Base-by-base conservation (phyloP, 2,888 invertebrate species). In the Pelosia muscerda region DNA sequence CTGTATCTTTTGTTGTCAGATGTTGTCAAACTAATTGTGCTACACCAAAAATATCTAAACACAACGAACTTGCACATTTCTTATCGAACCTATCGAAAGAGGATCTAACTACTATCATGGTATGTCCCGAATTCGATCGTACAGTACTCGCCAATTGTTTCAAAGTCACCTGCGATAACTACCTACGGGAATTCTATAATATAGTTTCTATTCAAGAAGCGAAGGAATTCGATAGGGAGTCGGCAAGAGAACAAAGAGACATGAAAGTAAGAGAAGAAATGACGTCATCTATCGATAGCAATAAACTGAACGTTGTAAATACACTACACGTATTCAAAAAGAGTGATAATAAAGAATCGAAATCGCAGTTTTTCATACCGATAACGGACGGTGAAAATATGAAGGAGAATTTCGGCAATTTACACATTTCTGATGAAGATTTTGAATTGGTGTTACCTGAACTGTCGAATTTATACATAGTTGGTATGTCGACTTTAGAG, bases 111-210 rank as follows among this genome's bases (percentile, higher is more conserved):
- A 89, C 92, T 28, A 90, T 96, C 63, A 92, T 96, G 85, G 84
- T 88, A 0, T 93, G 93, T 63, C 86, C 90, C 4, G 94, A 94
- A 73, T 95, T 95, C 75, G 94, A 95, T 80, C 93, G 94, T 66
- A 94, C 94, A 84, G 89, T 96, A 55, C 84, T 96, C 10, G 85
- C 88, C 34, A 90, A 95, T 5, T 94, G 95, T 72, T 95, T 96
- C 69, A 92, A 92, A 82, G 88, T 95, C 13, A 87, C 95, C 1
- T 92, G 95, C 69, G 92, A 95, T 67, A 86, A 85, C 49, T 96
- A 95, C 83, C 74, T 95, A 42, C 90, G 87, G 76, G 92, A 92
- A 22, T 92, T 95, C 57, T 71, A 92, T 0, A 90, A 89, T 61
- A 82, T 88, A 0, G 79, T 91, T 4, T 88, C 93, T 0, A 83